Evolutionary conservation across 2,113 vertebrate species (phyloP), one percentile per base, ranked within the genome.

Genomic region (Cygnus atratus): DNA sequence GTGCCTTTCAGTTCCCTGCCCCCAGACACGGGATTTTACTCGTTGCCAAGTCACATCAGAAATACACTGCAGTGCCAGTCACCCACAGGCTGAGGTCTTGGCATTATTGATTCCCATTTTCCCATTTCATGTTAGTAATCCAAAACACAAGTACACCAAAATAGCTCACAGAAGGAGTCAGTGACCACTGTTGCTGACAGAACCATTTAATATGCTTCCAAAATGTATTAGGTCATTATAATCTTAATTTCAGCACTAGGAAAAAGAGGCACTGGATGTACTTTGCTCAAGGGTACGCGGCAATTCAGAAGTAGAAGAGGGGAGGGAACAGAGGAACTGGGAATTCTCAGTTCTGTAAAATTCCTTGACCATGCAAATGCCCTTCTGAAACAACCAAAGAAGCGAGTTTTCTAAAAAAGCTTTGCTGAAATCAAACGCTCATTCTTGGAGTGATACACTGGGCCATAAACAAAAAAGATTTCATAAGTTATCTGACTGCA

Each of bases 31-130:
- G 66, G 50, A 84, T 81, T 88, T 92, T 76, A 87, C 73, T 94
- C 55, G 73, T 31, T 93, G 92, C 88, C 93, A 92, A 95, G 92
- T 78, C 92, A 85, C 74, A 2, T 52, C 67, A 89, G 66, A 92
- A 95, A 66, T 54, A 89, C 14, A 5, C 44, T 70, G 77, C 71
- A 72, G 41, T 50, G 58, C 70, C 71, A 93, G 73, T 31, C 39
- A 74, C 54, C 35, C 74, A 78, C 31, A 39, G 37, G 24, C 24
- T 84, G 66, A 92, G 62, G 77, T 82, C 77, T 76, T 44, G 18
- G 57, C 52, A 90, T 39, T 92, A 71, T 28, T 75, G 76, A 88
- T 87, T 81, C 48, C 59, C 72, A 92, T 25, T 35, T 84, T 82
- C 81, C 54, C 50, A 66, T n/a, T 77, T 78, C 57, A 79, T 2